Evolutionary conservation across 2,797 vertebrate genomes (phyloP), one percentile per base, ranked within the genome.

Genomic region (Microctenopoma lineatum): DNA sequence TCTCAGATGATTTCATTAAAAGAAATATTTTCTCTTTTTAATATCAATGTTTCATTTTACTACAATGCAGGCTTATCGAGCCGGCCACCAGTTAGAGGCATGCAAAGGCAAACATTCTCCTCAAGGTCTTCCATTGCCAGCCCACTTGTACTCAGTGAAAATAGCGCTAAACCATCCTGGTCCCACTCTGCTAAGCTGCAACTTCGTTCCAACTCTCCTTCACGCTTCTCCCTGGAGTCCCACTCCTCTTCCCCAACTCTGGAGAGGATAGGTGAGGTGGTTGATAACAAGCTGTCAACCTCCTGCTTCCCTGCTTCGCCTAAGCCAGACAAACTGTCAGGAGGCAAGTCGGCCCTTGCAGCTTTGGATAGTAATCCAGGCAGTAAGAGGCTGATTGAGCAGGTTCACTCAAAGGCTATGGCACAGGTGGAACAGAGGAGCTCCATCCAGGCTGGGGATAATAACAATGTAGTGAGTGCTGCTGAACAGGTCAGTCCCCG

Each of bases 101-200:
- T 99, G 70, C 98, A 99, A 29, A 95, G 97, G 41, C 98, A 98
- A 88, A 98, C 96, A 27, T 90, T 96, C 85, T 96, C 97, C 0
- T 96, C 96, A 1, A 91, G 97, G 64, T 97, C 97, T 5, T 98
- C 97, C 39, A 95, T 99, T 57, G 97, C 97, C 79, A 99, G 98
- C 83, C 98, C 98, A 0, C 90, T 99, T 79, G 95, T 95, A 1
- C 92, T 94, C 64, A 96, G 93, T 39, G 98, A 99, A 75, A 98
- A 96, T 0, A 96, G 96, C 48, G 88, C 94, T 16, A 95, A 98
- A 66, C 96, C 96, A 6, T 96, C 96, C 0, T 99, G 97, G 98
- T 93, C 96, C 0, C 92, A 98, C 79, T 96, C 97, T 0, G 95
- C 96, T 2, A 99, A 99, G 77, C 95, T 99, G 58, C 97, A 98